phyloP scores from a whole-genome alignment of 2,797 vertebrate genomes.

The Echiichthys vipera region DNA sequence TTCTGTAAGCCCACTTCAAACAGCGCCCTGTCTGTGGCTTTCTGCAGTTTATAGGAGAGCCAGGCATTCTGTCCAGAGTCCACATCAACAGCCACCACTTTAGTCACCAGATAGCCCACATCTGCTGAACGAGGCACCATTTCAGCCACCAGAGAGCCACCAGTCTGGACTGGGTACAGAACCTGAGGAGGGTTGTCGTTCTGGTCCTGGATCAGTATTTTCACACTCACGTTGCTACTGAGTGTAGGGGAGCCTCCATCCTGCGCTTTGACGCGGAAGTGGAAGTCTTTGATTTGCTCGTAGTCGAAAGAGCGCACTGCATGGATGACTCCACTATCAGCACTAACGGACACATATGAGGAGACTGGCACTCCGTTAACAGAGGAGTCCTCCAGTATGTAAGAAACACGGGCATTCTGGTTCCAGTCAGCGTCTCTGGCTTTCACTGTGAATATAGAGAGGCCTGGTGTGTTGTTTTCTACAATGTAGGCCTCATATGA shows the following conservation, averaged over 20 bases:
- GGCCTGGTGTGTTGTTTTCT: conserved; percentile 46
- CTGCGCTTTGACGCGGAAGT: not conserved
- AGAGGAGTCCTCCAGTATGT: conserved; percentile 35
- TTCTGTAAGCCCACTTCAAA: conserved; percentile 83
- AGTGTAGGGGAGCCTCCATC: too few species aligned
- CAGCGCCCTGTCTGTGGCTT: conserved; percentile 81
- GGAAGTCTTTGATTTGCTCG: conserved; percentile 44
- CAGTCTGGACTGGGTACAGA: conserved; percentile 61
- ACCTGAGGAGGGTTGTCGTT: too few species aligned
- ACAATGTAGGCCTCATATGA: conserved; percentile 47
- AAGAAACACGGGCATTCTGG: conserved; percentile 62
- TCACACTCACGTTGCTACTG: too few species aligned
- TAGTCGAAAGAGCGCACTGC: conserved; percentile 28
- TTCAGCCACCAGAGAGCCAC: conserved; percentile 77
- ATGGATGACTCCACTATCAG: conserved; percentile 38
- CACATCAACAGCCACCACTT: conserved; percentile 83
- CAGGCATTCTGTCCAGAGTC: conserved; percentile 82
- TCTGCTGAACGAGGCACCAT: conserved; percentile 85
- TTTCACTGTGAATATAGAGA: conserved; percentile 43
- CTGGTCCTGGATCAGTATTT: too few species aligned
- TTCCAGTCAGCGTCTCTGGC: conserved; percentile 61
- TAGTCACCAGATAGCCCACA: conserved; percentile 85
- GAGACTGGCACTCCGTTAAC: conserved; percentile 31
- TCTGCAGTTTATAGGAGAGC: conserved; percentile 84
- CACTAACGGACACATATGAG: conserved; percentile 54